Percentiles rank a stretch among this genome's conserved stretches.
These are phyloP conservation scores for Leptobrachium ailaonicum DNA, from an alignment of 2,113 vertebrate genomes.

Conservation along the genomic window DNA sequence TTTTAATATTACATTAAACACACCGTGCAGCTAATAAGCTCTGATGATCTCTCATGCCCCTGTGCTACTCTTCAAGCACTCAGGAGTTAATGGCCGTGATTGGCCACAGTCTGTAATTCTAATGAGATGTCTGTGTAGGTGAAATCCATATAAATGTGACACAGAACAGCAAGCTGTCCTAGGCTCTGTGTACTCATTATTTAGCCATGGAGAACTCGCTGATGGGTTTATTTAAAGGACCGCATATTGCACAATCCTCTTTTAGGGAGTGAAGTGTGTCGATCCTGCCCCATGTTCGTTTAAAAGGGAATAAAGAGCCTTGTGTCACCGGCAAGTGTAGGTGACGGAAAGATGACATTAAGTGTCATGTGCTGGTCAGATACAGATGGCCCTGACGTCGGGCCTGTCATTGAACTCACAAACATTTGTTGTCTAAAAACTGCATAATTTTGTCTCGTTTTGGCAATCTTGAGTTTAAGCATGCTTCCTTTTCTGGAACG, in stretches of 20 bases:
- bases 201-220: constrained; percentile 10
- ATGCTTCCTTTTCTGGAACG: too few species aligned
- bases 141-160: constrained; percentile 13
- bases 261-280: constrained; percentile 15
- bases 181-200: constrained; percentile 30
- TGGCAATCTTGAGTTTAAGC: too few species aligned
- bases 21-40: too few species aligned
- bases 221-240: constrained; percentile 41
- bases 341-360: constrained; percentile 7
- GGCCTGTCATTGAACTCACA: constrained; percentile 6
- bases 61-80: not conserved
- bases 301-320: not conserved
- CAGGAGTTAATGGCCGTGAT: not conserved
- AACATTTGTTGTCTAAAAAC: constrained; percentile 9
- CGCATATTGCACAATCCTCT: not conserved
- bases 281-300: not conserved
- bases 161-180: constrained; percentile 13
- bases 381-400: constrained; percentile 35
- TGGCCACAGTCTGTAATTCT: not conserved
- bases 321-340: constrained; percentile 22
- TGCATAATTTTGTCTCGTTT: too few species aligned
- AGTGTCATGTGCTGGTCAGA: constrained; percentile 29
- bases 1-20: too few species aligned
- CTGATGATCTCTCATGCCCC: too few species aligned
- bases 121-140: not conserved